Conservation (phyloP, 2,888 invertebrate genomes). For the Sthenelais limicola region DNA sequence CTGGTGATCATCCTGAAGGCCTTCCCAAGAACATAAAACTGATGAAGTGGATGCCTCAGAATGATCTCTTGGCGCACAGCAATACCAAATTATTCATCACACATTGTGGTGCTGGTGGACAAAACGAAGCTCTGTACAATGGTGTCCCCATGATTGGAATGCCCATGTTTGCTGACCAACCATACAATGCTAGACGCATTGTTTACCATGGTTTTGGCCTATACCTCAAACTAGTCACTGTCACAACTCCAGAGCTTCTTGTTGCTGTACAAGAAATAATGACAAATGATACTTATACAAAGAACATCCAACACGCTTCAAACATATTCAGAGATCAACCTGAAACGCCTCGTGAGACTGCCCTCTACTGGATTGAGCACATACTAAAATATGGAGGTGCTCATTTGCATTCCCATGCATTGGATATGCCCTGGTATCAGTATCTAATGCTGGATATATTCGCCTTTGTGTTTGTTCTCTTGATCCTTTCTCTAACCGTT, state of each 20-base stretch:
- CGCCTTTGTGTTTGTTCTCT: background rate
- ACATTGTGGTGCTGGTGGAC: slow-evolving; percentile 19
- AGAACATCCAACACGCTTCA: slow-evolving; percentile 5
- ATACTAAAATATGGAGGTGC: slow-evolving; percentile 9
- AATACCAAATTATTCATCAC: slow-evolving; percentile 24
- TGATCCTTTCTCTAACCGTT: too few relatives aligned
- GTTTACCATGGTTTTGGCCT: slow-evolving; percentile 10
- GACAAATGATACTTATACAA: slow-evolving; percentile 7
- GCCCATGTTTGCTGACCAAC: slow-evolving; percentile 23
- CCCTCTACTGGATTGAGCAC: slow-evolving; percentile 35
- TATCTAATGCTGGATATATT: slow-evolving; percentile 22
- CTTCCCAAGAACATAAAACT: slow-evolving; percentile 22
- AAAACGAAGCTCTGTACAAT: slow-evolving; percentile 14
- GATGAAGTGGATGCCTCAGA: slow-evolving; percentile 30
- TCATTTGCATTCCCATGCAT: slow-evolving; percentile 21
- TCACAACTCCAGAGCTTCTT: background rate
- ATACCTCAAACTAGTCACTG: background rate
- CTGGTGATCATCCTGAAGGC: background rate
- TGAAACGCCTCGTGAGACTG: slow-evolving; percentile 13
- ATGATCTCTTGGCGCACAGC: slow-evolving; percentile 16
- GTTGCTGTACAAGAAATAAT: background rate
- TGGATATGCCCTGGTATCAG: slow-evolving; percentile 32
- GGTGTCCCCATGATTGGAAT: slow-evolving; percentile 33
- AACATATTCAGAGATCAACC: slow-evolving; percentile 8
- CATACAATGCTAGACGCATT: slow-evolving; percentile 4